Conservation (phyloP, 2,113 vertebrate genomes). For the Rhinopomastus cyanomelas region DNA sequence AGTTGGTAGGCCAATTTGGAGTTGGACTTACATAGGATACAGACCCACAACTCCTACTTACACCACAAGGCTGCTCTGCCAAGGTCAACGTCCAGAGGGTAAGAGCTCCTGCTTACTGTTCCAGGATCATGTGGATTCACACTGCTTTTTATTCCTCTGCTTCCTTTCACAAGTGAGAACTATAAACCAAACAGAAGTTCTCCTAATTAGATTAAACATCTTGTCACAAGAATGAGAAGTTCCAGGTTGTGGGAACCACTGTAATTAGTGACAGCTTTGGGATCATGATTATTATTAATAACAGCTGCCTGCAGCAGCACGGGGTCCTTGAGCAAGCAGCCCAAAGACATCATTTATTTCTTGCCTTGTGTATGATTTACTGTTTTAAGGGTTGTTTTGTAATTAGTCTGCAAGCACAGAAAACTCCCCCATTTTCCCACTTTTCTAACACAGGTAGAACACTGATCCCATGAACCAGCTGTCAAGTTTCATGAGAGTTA, state of each 20-base stretch:
- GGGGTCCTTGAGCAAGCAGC: neutral
- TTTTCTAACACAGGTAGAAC: neutral
- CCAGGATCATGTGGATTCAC: neutral
- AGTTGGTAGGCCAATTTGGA: neutral
- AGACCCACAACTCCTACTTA: too few species aligned
- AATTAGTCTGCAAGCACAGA: neutral
- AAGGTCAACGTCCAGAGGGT: neutral
- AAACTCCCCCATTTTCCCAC: neutral
- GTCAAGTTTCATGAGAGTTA: neutral
- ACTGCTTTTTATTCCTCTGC: neutral
- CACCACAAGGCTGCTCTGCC: neutral
- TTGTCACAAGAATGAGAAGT: neutral
- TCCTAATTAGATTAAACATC: neutral
- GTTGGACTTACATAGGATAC: neutral
- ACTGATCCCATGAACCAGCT: neutral
- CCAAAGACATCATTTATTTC: neutral
- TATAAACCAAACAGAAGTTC: neutral
- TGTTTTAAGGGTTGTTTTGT: neutral
- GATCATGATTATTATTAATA: neutral
- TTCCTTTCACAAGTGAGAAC: neutral
- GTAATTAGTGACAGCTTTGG: neutral
- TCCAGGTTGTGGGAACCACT: neutral
- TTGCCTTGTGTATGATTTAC: neutral
- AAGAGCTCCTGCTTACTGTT: neutral
- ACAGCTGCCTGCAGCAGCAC: neutral